Conservation (phyloP, 2,797 vertebrate genomes). For the Discoglossus pictus region DNA sequence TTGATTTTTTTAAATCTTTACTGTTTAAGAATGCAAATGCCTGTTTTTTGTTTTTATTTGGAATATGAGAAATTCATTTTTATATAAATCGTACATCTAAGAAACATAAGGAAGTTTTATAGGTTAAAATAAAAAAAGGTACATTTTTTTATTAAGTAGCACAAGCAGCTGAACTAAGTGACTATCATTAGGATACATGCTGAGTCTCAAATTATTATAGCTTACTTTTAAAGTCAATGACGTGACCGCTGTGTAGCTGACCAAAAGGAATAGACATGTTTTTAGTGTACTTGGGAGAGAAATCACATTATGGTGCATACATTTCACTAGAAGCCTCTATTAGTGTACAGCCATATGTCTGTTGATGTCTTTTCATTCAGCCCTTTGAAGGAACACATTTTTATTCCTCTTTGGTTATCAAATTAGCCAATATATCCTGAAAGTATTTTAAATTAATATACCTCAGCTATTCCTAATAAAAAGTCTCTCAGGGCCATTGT, state of each 20-base stretch:
- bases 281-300: conserved; percentile 13
- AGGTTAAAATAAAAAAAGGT: too few relatives aligned
- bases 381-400: conserved; percentile 54
- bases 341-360: conserved; percentile 37
- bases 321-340: conserved; percentile 29
- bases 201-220: not conserved
- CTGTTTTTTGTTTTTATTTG: too few relatives aligned
- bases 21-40: too few relatives aligned
- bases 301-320: conserved; percentile 7
- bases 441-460: conserved; percentile 66
- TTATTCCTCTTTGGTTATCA: conserved; percentile 52
- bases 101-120: too few relatives aligned
- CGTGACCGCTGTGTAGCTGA: not conserved
- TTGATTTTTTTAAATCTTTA: too few relatives aligned
- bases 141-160: too few relatives aligned
- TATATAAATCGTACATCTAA: too few relatives aligned
- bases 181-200: too few relatives aligned
- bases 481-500: conserved; percentile 63
- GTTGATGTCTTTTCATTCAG: conserved; percentile 41
- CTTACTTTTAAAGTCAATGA: conserved; percentile 1
- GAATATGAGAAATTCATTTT: too few relatives aligned
- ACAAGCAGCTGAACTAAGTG: too few relatives aligned
- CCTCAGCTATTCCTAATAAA: conserved; percentile 75
- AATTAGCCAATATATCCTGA: conserved; percentile 56
- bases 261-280: not conserved